These are phyloP conservation scores for Caprella mutica DNA, from an alignment of 2,888 invertebrate genomes.

Conservation along the genomic window DNA sequence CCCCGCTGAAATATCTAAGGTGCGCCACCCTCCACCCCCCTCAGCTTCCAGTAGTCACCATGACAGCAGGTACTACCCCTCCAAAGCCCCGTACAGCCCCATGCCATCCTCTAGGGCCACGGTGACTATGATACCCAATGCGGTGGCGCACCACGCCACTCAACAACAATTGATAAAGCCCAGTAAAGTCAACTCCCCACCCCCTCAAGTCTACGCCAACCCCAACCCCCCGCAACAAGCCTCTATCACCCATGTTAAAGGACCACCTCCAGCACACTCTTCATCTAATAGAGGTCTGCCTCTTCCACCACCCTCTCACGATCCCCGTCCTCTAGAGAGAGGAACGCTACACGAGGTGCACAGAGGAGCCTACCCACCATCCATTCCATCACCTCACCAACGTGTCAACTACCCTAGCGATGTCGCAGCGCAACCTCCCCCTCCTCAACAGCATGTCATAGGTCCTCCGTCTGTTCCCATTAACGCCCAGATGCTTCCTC, in stretches of 20 bases:
- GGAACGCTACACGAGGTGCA: conserved; percentile 23
- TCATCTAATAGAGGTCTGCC: conserved; percentile 28
- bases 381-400: conserved; percentile 25
- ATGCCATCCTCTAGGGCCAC: conserved; percentile 2
- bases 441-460: conserved; percentile 11
- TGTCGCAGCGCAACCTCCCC: conserved; percentile 16
- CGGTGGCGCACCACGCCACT: conserved; percentile 18
- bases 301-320: conserved; percentile 22
- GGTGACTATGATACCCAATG: conserved; percentile 28
- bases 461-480: conserved; percentile 19
- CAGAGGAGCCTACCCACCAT: conserved; percentile 28
- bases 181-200: conserved; percentile 30
- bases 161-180: conserved; percentile 16
- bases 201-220: conserved; percentile 30
- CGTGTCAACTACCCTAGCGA: conserved; percentile 2
- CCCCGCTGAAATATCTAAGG: conserved; percentile 6
- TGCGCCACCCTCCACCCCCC: conserved; percentile 20
- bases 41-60: conserved; percentile 20
- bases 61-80: conserved; percentile 17
- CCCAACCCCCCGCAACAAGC: conserved; percentile 47
- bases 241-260: conserved; percentile 34
- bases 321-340: conserved; percentile 19
- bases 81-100: conserved; percentile 3
- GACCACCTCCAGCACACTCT: conserved; percentile 36
- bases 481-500: conserved; percentile 56